phyloP scores from a whole-genome alignment of 2,888 invertebrate genomes.

The Leucozona laternaria region DNA sequence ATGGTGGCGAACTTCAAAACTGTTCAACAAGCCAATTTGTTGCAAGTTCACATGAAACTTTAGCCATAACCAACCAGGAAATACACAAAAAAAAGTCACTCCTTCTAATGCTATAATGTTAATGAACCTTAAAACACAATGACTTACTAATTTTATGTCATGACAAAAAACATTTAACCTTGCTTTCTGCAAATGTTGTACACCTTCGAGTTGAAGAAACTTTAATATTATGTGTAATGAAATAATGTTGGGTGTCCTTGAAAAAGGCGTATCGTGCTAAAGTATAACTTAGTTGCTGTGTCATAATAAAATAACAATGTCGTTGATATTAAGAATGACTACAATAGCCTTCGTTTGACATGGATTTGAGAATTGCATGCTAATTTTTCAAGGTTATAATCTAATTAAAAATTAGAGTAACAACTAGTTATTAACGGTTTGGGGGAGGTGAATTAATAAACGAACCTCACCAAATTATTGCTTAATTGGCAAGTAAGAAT shows the following conservation, averaged over 20 bases:
- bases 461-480: background rate
- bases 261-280: background rate
- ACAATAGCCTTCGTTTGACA: background rate
- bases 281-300: background rate
- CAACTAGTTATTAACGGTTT: background rate
- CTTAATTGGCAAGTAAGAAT: background rate
- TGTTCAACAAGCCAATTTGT: background rate
- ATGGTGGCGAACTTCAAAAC: background rate
- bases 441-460: background rate
- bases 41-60: constrained; percentile 10
- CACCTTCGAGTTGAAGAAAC: background rate
- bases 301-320: background rate
- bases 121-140: background rate
- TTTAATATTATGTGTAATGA: background rate
- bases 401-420: background rate
- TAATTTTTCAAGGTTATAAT: constrained; percentile 1
- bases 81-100: background rate
- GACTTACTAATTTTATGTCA: constrained; percentile 6
- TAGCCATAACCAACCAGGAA: background rate
- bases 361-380: background rate
- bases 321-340: background rate
- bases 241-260: background rate
- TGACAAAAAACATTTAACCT: constrained; percentile 10
- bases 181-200: constrained; percentile 5
- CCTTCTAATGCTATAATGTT: background rate